Conservation (phyloP, 2,888 invertebrate species). For the Bedellia somnulentella region DNA sequence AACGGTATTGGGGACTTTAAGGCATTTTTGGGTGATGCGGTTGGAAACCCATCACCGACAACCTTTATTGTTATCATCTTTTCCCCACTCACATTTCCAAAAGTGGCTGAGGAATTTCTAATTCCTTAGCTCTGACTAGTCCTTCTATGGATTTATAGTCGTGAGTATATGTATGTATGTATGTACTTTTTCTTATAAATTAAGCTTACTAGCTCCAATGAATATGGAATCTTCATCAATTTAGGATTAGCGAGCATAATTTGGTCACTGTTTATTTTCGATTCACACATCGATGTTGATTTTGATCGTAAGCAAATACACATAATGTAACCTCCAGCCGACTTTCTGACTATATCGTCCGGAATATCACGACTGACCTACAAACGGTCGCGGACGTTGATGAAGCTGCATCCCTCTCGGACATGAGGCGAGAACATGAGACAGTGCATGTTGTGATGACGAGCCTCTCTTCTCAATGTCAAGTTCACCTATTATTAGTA, state of each 20-base stretch:
- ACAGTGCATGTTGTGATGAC: slow-evolving; percentile 50
- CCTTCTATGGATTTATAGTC: no score
- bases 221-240: not conserved
- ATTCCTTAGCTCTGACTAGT: no score
- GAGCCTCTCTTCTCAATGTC: slow-evolving; percentile 59
- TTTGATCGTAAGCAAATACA: slow-evolving; percentile 7
- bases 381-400: slow-evolving; percentile 46
- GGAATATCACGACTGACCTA: slow-evolving; percentile 59
- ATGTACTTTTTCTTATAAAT: no score
- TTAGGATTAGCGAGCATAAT: not conserved
- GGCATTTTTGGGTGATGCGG: no score
- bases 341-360: slow-evolving; percentile 55
- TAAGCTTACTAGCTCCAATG: no score
- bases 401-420: slow-evolving; percentile 33
- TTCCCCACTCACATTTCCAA: no score
- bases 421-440: slow-evolving; percentile 17
- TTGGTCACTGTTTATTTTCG: not conserved
- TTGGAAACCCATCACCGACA: no score
- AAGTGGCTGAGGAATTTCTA: no score
- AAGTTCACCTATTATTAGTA: slow-evolving; percentile 61
- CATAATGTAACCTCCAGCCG: slow-evolving; percentile 57
- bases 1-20: no score
- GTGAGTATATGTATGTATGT: no score
- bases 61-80: no score
- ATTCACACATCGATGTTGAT: not conserved